These are phyloP conservation scores for Marronus borbonicus DNA, from an alignment of 2,888 invertebrate genomes.

Conservation along the genomic window DNA sequence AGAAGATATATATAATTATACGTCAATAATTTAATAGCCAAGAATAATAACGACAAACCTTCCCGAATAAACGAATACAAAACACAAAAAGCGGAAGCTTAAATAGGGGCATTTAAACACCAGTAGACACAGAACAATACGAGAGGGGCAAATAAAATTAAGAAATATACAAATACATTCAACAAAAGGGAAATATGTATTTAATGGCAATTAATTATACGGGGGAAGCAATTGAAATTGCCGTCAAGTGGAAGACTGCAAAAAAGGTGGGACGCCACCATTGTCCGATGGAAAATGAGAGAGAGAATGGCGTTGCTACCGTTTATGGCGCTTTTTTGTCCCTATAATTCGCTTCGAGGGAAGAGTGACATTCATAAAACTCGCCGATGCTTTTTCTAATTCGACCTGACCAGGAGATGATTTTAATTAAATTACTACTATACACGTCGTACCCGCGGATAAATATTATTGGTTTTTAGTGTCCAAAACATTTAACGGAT, in stretches of 20 bases:
- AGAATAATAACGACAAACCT: not conserved
- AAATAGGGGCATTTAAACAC: not conserved
- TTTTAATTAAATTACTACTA: conserved; percentile 52
- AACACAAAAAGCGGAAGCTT: not conserved
- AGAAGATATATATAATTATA: not conserved
- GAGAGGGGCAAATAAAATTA: conserved; percentile 32
- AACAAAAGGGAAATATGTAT: conserved; percentile 45
- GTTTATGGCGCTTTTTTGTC: conserved; percentile 2
- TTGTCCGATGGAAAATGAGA: conserved; percentile 18
- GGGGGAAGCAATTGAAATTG: conserved; percentile 29
- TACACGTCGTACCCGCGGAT: conserved; percentile 39
- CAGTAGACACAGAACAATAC: conserved; percentile 1
- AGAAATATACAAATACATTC: conserved; percentile 42
- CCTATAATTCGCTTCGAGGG: not conserved
- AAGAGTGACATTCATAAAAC: conserved; percentile 5
- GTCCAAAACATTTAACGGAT: conserved; percentile 53
- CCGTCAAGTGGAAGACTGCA: conserved; percentile 16
- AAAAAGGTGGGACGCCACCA: conserved; percentile 11
- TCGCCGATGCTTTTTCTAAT: not conserved
- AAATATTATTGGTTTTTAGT: conserved; percentile 55
- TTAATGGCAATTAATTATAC: conserved; percentile 45
- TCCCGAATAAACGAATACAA: conserved; percentile 1
- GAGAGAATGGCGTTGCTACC: not conserved
- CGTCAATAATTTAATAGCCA: not conserved
- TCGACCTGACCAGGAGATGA: not conserved